phyloP scores from a whole-genome alignment of 2,797 vertebrate species.

The Chiloscyllium punctatum region DNA sequence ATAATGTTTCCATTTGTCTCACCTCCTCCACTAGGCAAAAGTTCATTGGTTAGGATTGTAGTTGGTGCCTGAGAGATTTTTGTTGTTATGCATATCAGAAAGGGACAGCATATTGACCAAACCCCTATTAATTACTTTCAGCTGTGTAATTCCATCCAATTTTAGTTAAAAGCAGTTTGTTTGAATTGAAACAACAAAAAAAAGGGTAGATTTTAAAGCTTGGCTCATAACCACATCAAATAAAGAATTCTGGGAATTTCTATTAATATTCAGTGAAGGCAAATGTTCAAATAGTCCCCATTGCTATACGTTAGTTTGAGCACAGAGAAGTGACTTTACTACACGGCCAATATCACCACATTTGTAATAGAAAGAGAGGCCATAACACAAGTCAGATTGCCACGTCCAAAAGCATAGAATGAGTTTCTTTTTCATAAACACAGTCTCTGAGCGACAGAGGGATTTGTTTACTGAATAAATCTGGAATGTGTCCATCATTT shows the following conservation, averaged over 20 bases:
- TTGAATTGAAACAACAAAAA: background rate
- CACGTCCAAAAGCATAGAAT: background rate
- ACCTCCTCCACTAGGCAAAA: background rate
- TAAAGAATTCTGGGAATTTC: conserved; percentile 2
- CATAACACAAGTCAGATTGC: background rate
- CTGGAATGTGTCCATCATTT: conserved; percentile 9
- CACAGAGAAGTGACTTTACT: background rate
- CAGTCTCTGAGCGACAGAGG: background rate
- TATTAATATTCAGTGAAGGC: background rate
- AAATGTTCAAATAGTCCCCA: background rate
- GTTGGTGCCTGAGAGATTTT: background rate
- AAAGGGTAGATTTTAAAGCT: background rate
- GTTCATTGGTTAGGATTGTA: background rate
- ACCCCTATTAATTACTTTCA: conserved; percentile 17
- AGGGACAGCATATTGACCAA: background rate
- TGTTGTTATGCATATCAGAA: background rate
- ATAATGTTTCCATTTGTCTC: background rate
- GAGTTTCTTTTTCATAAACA: background rate
- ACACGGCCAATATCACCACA: background rate
- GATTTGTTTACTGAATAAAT: conserved; percentile 22
- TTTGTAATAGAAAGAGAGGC: background rate
- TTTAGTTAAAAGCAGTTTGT: background rate
- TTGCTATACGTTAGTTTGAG: background rate
- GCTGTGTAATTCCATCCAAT: background rate
- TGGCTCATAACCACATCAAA: background rate